A percentile compares a stretch with the other conserved stretches of the same genome.
These are phyloP conservation scores for Andrena dorsata DNA, from an alignment of 2,888 invertebrate species.

Conservation along the genomic window DNA sequence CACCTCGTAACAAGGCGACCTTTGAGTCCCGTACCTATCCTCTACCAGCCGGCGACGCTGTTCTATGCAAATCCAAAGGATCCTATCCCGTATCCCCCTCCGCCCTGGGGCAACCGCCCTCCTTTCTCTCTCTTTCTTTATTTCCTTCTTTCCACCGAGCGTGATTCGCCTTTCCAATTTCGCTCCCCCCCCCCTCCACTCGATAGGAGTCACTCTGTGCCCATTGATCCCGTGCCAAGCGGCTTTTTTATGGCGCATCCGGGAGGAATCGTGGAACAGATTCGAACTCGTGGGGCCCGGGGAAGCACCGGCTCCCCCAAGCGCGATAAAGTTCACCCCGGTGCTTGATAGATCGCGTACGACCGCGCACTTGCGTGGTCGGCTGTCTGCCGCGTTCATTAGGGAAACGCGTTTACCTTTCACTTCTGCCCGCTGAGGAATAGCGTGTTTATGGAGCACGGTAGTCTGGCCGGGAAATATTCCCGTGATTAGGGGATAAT, in stretches of 20 bases:
- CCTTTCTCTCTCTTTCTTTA: conserved; percentile 53
- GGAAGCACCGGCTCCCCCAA: not conserved
- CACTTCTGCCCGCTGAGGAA: conserved; percentile 49
- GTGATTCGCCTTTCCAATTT: not conserved
- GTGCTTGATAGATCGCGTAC: conserved; percentile 36
- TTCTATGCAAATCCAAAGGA: conserved; percentile 69
- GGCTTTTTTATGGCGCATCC: not conserved
- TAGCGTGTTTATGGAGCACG: conserved; percentile 37
- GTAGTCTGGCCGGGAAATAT: conserved; percentile 24
- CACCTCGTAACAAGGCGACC: conserved; percentile 75
- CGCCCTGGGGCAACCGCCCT: conserved; percentile 48
- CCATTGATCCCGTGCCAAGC: conserved; percentile 27
- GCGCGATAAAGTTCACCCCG: conserved; percentile 24
- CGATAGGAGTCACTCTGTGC: not conserved
- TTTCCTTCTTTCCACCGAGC: conserved; percentile 23
- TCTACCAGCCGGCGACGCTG: conserved; percentile 64
- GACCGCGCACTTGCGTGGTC: conserved; percentile 44
- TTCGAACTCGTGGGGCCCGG: not conserved
- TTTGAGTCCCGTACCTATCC: conserved; percentile 66
- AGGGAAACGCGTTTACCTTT: conserved; percentile 59
- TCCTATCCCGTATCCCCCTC: conserved; percentile 45
- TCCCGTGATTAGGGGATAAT: conserved; percentile 37
- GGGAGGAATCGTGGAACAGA: not conserved
- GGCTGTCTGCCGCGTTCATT: conserved; percentile 46
- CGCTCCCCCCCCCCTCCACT: no score